A percentile compares a stretch with the other conserved stretches of the same genome.
Conservation (phyloP, 2,797 vertebrate genomes). For the Enteromius anoplus region DNA sequence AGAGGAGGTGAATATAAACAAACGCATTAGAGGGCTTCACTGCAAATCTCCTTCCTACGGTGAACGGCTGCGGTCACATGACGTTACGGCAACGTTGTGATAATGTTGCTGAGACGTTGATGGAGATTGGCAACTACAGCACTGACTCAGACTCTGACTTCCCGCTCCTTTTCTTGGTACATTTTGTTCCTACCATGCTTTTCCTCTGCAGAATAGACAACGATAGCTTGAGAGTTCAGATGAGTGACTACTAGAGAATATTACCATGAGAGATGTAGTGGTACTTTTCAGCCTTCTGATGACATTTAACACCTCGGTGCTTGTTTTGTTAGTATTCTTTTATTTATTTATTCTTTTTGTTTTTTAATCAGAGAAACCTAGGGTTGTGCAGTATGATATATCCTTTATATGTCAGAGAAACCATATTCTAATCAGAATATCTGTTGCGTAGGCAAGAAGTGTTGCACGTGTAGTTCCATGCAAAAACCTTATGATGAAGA, state of each 20-base stretch:
- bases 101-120: not conserved
- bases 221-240: not conserved
- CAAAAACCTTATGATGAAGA: not conserved
- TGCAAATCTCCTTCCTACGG: conserved; percentile 16
- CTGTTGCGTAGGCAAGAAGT: not conserved
- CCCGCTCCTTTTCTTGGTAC: not conserved
- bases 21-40: conserved; percentile 17
- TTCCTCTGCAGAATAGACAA: not conserved
- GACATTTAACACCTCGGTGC: not conserved
- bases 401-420: not conserved
- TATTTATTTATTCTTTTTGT: not conserved
- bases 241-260: not conserved
- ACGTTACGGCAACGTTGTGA: not conserved
- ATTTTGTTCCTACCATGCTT: not conserved
- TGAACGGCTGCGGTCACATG: not conserved
- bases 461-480: too few species aligned
- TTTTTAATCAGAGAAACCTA: not conserved
- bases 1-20: conserved; percentile 15
- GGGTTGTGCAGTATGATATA: not conserved
- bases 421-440: not conserved
- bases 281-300: not conserved
- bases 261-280: not conserved
- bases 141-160: conserved; percentile 21
- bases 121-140: conserved; percentile 9
- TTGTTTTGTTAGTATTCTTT: not conserved